Conservation (phyloP, 1,140 invertebrate species). For the Drosophila gunungcola region DNA sequence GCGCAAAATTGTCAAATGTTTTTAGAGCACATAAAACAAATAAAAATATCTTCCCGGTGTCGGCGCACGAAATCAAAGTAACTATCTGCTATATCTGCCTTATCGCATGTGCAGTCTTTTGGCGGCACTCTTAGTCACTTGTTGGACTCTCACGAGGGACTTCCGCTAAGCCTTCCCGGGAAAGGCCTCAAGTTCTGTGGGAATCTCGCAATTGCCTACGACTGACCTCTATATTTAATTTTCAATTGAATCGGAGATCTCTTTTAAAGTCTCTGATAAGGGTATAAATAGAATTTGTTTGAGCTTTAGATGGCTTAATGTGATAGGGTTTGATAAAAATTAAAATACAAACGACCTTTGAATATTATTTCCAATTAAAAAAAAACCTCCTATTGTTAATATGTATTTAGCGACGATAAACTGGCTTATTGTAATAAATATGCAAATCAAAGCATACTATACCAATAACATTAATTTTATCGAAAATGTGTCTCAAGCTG, state of each 20-base stretch:
- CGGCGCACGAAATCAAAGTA: slow-evolving; percentile 68
- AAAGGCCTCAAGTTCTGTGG: slow-evolving; percentile 6
- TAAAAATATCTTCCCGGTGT: slow-evolving; percentile 24
- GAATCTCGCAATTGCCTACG: not conserved
- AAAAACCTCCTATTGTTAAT: too few species aligned
- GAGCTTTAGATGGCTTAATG: not conserved
- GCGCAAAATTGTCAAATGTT: slow-evolving; percentile 65
- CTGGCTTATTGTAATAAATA: too few species aligned
- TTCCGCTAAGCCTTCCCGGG: slow-evolving; percentile 40
- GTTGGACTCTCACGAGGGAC: slow-evolving; percentile 16
- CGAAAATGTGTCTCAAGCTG: not conserved
- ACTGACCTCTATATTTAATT: slow-evolving; percentile 19
- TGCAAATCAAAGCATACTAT: too few species aligned
- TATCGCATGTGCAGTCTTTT: slow-evolving; percentile 36
- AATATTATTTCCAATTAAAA: too few species aligned
- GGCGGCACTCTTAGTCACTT: slow-evolving; percentile 30
- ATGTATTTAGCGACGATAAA: too few species aligned
- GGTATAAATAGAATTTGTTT: not conserved
- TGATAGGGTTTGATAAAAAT: too few species aligned
- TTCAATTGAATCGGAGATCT: slow-evolving; percentile 6
- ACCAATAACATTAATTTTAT: not conserved
- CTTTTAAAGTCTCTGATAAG: not conserved
- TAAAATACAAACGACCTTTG: too few species aligned
- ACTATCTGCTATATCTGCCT: slow-evolving; percentile 31
- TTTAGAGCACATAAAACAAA: slow-evolving; percentile 38